Evolutionary conservation across 30 jellyfish, hydroid and myxozoan species (phyloP).

Genomic region (Hydractinia echinata): DNA sequence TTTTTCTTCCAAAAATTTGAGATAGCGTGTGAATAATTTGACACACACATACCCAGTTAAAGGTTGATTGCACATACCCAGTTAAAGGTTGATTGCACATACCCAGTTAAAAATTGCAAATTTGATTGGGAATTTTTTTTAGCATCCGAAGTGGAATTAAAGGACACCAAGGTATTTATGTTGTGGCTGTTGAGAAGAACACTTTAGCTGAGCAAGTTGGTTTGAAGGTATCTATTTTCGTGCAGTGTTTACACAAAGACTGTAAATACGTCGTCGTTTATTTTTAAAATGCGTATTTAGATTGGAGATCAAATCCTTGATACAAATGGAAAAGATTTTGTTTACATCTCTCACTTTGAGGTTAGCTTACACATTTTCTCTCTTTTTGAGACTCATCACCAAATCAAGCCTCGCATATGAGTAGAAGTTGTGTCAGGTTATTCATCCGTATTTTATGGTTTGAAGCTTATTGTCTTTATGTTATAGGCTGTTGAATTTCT

Average conservation of each 20-base stretch:
- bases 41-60: too few species aligned
- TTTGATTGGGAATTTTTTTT: neutral
- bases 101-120: too few species aligned
- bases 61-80: too few species aligned
- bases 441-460: neutral
- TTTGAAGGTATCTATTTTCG: slow-evolving; percentile 34
- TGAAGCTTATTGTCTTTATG: neutral
- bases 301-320: slow-evolving; percentile 83
- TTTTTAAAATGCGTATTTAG: slow-evolving; percentile 10
- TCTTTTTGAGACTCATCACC: too few species aligned
- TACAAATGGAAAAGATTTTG: slow-evolving; percentile 69
- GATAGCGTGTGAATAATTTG: too few species aligned
- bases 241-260: neutral
- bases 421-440: too few species aligned
- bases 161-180: slow-evolving; percentile 50
- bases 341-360: slow-evolving; percentile 58
- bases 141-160: slow-evolving; percentile 75
- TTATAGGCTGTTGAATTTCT: slow-evolving; percentile 66
- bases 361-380: slow-evolving; percentile 22
- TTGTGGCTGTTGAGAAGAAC: slow-evolving; percentile 49
- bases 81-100: too few species aligned
- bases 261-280: neutral
- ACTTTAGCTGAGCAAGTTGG: slow-evolving; percentile 69
- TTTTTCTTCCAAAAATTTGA: too few species aligned
- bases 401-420: too few species aligned